Evolutionary conservation across 1,140 invertebrate genomes (phyloP).

Genomic region (Metopolophium dirhodum): DNA sequence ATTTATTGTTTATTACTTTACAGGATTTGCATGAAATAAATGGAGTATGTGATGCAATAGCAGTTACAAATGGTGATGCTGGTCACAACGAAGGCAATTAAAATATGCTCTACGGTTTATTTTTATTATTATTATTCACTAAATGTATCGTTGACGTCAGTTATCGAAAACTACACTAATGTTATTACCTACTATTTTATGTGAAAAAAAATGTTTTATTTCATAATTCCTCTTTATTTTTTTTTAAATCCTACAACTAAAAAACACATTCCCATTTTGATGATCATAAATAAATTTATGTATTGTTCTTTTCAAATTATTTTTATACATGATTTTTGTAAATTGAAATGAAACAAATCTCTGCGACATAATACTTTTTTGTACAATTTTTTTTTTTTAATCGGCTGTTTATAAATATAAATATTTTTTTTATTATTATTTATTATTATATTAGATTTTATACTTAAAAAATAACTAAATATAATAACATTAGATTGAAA

Average conservation of each 20-base stretch:
- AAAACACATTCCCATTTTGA: slow-evolving; percentile 42
- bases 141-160: slow-evolving; percentile 46
- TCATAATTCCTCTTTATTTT: slow-evolving; percentile 35
- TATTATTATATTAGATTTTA: slow-evolving; percentile 56
- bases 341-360: slow-evolving; percentile 27
- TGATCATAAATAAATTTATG: neutral
- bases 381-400: slow-evolving; percentile 44
- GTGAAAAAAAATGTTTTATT: slow-evolving; percentile 53
- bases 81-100: neutral
- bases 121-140: slow-evolving; percentile 19
- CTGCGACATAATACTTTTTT: slow-evolving; percentile 46
- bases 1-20: slow-evolving; percentile 7
- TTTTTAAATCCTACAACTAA: slow-evolving; percentile 18
- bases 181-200: slow-evolving; percentile 50
- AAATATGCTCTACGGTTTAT: neutral
- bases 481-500: slow-evolving; percentile 20
- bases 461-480: slow-evolving; percentile 29
- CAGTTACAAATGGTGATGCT: slow-evolving; percentile 42
- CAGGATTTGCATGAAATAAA: slow-evolving; percentile 11
- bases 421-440: slow-evolving; percentile 56
- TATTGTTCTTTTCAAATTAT: slow-evolving; percentile 42
- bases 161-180: slow-evolving; percentile 50
- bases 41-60: slow-evolving; percentile 42
- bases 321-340: slow-evolving; percentile 52
- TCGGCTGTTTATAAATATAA: slow-evolving; percentile 56